A percentile compares a stretch with the other conserved stretches of the same genome.
These are phyloP conservation scores for Delichon dasypus DNA, from an alignment of 2,797 vertebrate genomes.

Conservation along the genomic window DNA sequence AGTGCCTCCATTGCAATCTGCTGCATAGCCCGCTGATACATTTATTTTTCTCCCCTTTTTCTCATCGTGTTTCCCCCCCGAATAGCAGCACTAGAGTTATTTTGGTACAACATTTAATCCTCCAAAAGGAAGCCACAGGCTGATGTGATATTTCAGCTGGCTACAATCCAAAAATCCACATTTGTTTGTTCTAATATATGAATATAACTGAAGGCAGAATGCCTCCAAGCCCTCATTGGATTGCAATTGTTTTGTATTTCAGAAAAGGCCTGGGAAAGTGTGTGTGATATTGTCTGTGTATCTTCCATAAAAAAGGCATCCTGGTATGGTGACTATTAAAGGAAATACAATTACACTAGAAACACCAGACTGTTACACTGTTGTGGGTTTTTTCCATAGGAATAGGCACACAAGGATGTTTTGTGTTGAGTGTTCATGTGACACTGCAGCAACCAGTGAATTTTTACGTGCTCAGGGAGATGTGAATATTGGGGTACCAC, in stretches of 20 bases:
- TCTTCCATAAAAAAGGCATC: background rate
- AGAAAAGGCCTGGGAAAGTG: background rate
- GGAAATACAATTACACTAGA: background rate
- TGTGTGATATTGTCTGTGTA: background rate
- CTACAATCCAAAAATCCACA: constrained; percentile 9
- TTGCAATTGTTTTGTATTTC: background rate
- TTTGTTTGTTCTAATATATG: constrained; percentile 10
- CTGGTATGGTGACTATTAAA: background rate
- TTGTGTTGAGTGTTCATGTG: background rate
- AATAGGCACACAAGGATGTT: background rate
- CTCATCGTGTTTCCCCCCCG: background rate
- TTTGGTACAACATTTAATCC: constrained; percentile 48
- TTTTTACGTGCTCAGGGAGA: background rate
- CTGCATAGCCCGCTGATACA: background rate
- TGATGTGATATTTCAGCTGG: constrained; percentile 18
- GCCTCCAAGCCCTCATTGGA: background rate
- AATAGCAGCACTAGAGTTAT: background rate
- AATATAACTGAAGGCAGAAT: constrained; percentile 30
- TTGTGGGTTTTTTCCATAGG: background rate
- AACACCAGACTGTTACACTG: background rate
- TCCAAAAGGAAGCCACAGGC: constrained; percentile 15
- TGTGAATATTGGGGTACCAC: fast-evolving
- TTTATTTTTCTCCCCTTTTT: background rate
- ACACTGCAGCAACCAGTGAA: background rate
- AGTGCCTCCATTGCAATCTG: fast-evolving